Base-by-base conservation (phyloP, 1,140 invertebrate species). In the Rhizoglyphus robini region DNA sequence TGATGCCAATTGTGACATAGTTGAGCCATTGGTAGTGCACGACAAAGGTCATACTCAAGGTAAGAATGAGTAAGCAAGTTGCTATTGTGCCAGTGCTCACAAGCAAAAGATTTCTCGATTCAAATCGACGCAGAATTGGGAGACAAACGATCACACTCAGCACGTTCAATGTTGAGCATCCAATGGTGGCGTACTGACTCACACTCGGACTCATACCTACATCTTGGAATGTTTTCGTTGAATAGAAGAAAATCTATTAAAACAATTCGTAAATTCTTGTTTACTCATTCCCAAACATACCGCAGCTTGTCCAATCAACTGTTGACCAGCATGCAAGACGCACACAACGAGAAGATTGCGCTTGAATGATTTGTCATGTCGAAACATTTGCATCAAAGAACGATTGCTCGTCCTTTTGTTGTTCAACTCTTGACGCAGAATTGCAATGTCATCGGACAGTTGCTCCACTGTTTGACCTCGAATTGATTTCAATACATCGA, bases 301-400 rank as follows among this genome's bases (percentile, higher is more conserved):
- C 62, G 88, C 87, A 77, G 91, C 92, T 36, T 91, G 88, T 47
- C 88, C 88, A 69, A 84, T 85, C 48, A 88, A 79, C 75, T 92
- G 89, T 75, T 92, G 88, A 0, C 88, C 86, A 38, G 82, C 80
- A 74, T 90, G 88, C 74, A 89, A 77, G 36, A 81, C 73, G 72
- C 84, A 84, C 3, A 86, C 83, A 49, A 91, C 78, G 25, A 88
- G 70, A 4, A 91, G 71, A n/a, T n/a, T n/a, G n/a, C n/a, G 4
- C 86, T 84, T 49, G 87, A 73, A 27, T 81, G 75, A 5, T 89
- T 74, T 1, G 15, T 71, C 48, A 11, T 31, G 36, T n/a, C 61
- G 54, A 23, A 13, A 41, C 15, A n/a, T n/a, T n/a, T n/a, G n/a
- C 67, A 30, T 59, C 71, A n/a, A 20, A 27, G 29, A 20, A 41